phyloP scores from a whole-genome alignment of 2,797 vertebrate genomes.

The Toxotes lorentzi region DNA sequence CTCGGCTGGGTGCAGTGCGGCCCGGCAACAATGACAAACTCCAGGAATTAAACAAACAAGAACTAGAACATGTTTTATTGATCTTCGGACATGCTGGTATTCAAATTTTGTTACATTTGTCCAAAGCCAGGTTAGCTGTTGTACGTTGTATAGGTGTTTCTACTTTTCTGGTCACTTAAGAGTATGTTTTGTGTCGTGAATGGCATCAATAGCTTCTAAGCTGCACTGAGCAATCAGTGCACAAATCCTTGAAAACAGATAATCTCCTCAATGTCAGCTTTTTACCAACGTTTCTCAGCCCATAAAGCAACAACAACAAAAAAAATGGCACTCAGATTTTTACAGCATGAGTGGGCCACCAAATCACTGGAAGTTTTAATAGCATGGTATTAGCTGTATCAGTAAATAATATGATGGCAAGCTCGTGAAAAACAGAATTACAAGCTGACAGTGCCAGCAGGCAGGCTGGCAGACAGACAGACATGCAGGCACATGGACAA shows the following conservation, averaged over 20 bases:
- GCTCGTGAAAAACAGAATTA: slow-evolving; percentile 33
- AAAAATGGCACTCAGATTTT: neutral
- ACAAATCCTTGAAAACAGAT: slow-evolving; percentile 13
- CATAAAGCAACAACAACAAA: slow-evolving; percentile 1
- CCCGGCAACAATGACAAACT: neutral
- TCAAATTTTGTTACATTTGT: neutral
- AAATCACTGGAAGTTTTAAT: slow-evolving; percentile 1
- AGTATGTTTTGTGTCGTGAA: neutral
- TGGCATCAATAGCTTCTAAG: neutral
- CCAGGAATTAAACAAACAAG: neutral
- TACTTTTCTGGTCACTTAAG: neutral
- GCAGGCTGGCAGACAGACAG: slow-evolving; percentile 24
- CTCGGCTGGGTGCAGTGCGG: neutral
- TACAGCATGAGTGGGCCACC: neutral
- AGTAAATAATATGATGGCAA: slow-evolving; percentile 28
- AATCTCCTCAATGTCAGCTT: slow-evolving; percentile 10
- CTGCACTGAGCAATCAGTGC: neutral
- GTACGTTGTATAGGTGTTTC: neutral
- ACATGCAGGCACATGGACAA: slow-evolving; percentile 36
- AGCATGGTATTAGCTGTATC: slow-evolving; percentile 11
- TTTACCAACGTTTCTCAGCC: slow-evolving; percentile 8
- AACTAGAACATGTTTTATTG: neutral
- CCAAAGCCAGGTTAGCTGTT: neutral
- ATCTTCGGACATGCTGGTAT: neutral
- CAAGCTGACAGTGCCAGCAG: slow-evolving; percentile 33